Base-by-base conservation (phyloP, 2,797 vertebrate genomes). In the Caiman crocodilus region DNA sequence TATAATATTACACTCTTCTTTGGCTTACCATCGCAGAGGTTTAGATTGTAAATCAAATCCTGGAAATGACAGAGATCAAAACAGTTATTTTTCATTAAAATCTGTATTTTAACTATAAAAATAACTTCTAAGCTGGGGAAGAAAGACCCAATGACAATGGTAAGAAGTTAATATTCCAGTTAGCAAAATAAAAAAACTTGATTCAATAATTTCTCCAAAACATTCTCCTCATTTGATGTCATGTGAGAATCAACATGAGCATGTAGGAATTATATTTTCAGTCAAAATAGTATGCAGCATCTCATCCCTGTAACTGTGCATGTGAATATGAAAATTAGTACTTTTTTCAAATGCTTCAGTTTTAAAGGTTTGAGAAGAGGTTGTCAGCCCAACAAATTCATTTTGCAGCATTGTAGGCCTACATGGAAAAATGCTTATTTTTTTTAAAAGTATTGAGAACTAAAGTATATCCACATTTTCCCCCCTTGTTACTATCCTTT, bases 21-120 rank as follows among this genome's bases (percentile, higher is more conserved):
- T 93, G 32, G 79, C 74, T 55, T 77, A 23, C 6, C 15, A 55
- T 25, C 88, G 20, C 80, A 7, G 76, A 88, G 14, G 58, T 14
- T 84, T 91, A 63, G 55, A 94, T 26, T 79, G 18, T 65, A 89
- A 74, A 12, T 4, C 1, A 67, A 76, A 94, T 90, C n/a, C 14
- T 93, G 18, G 87, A 83, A 93, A 91, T 50, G 73, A 86, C 75
- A 86, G 60, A 63, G 93, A 58, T 14, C 85, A 63, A 89, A 83
- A 20, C 26, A 63, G 17, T 64, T 86, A 67, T 73, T 5, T 64
- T 92, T 79, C 57, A 80, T 85, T 89, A 74, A 90, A 88, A 93
- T 90, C 9, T 88, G 61, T 87, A 86, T 23, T 50, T 50, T 80
- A n/a, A 69, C 84, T 85, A 80, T 88, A 76, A 89, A 79, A n/a